Percentiles rank a stretch among this genome's conserved stretches.
Evolutionary conservation across 64 coral and sea anemone genomes (phyloP).

Genomic region (Montipora efflorescens): DNA sequence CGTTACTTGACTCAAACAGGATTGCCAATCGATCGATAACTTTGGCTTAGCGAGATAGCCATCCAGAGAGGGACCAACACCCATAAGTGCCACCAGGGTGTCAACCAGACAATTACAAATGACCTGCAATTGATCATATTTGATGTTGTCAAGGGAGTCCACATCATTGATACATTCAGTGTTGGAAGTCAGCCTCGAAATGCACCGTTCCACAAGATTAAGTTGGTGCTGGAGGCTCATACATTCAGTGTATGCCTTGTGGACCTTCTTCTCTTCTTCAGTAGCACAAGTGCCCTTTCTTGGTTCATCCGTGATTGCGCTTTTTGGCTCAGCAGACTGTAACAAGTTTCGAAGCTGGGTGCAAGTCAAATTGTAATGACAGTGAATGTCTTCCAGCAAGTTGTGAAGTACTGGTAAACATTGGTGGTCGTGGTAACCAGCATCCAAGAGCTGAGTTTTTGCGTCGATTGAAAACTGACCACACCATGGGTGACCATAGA

Average conservation of each 20-base stretch:
- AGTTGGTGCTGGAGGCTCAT: slow-evolving; percentile 87
- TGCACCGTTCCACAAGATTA: slow-evolving; percentile 81
- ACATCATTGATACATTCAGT: neutral
- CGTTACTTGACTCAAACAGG: slow-evolving; percentile 53
- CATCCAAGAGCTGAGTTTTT: neutral
- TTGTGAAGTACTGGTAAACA: slow-evolving; percentile 69
- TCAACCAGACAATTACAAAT: slow-evolving; percentile 83
- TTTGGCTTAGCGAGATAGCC: slow-evolving; percentile 64
- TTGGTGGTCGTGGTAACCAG: slow-evolving; percentile 19
- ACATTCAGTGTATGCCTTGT: slow-evolving; percentile 84
- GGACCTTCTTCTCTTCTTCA: slow-evolving; percentile 76
- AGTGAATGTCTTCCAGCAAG: slow-evolving; percentile 90
- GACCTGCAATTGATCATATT: slow-evolving; percentile 81
- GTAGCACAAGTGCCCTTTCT: neutral
- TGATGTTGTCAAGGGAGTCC: slow-evolving; percentile 38
- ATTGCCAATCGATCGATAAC: slow-evolving; percentile 39
- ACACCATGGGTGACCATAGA: slow-evolving; percentile 86
- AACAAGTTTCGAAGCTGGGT: slow-evolving; percentile 69
- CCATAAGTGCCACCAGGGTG: slow-evolving; percentile 77
- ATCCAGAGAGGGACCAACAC: slow-evolving; percentile 54
- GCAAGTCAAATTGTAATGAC: slow-evolving; percentile 93
- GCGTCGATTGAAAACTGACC: slow-evolving; percentile 38
- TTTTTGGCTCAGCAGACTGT: slow-evolving; percentile 42
- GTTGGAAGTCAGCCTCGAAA: slow-evolving; percentile 57
- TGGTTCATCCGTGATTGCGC: neutral